A percentile compares a stretch with the other conserved stretches of the same genome.
Conservation (phyloP, 2,797 vertebrate genomes). For the Artibeus jamaicensis region DNA sequence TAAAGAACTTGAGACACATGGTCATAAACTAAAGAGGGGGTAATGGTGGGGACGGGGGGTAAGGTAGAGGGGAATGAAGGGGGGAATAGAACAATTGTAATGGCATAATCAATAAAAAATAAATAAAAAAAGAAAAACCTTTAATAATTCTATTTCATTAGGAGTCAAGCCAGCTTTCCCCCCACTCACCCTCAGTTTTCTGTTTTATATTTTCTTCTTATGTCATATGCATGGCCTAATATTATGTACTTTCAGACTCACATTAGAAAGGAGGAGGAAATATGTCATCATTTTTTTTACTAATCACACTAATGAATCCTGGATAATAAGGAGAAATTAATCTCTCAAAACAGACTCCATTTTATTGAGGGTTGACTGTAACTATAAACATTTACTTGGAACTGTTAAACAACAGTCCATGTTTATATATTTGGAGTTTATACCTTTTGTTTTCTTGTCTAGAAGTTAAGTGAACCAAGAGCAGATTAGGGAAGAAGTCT, state of each 20-base stretch:
- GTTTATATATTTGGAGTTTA: conserved; percentile 12
- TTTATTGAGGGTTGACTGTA: conserved; percentile 33
- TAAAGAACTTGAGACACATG: too few species aligned
- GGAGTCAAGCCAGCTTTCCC: not conserved
- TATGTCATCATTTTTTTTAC: conserved; percentile 4
- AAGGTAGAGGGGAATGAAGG: too few species aligned
- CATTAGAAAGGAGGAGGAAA: not conserved
- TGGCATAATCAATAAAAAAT: too few species aligned
- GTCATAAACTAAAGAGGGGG: too few species aligned
- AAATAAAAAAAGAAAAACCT: too few species aligned
- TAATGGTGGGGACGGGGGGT: too few species aligned
- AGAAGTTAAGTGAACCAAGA: not conserved
- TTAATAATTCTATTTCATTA: conserved; percentile 39
- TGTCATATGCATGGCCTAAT: not conserved
- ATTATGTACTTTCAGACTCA: not conserved
- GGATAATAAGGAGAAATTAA: conserved; percentile 41
- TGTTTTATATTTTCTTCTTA: conserved; percentile 2
- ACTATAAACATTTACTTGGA: not conserved
- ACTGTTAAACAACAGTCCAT: not conserved
- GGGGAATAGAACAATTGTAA: too few species aligned
- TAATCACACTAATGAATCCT: conserved; percentile 32
- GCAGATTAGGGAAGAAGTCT: not conserved
- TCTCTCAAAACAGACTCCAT: conserved; percentile 9
- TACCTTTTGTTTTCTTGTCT: conserved; percentile 17
- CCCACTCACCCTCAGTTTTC: not conserved